Conservation (phyloP, 92 coral and sea anemone genomes). For the Chrysogorgia sp. region DNA sequence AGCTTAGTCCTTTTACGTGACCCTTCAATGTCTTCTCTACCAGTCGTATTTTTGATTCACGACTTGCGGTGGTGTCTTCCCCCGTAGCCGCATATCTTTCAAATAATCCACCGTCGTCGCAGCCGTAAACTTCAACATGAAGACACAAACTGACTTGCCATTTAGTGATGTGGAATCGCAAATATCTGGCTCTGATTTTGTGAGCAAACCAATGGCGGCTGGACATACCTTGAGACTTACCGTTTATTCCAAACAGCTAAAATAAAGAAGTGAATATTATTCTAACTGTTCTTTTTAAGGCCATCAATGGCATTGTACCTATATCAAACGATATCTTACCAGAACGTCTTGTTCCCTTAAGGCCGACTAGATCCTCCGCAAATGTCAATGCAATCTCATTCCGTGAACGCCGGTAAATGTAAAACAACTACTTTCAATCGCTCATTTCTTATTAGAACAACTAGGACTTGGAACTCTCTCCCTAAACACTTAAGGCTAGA, state of each 20-base stretch:
- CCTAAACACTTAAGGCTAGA: no score
- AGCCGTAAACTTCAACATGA: constrained; percentile 56
- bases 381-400: no score
- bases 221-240: neutral
- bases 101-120: constrained; percentile 19
- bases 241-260: constrained; percentile 11
- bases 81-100: neutral
- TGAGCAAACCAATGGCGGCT: constrained; percentile 45
- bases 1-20: neutral
- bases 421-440: no score
- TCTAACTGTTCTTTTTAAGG: no score
- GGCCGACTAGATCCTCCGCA: no score
- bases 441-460: no score
- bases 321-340: no score
- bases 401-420: no score
- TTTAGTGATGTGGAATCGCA: constrained; percentile 27
- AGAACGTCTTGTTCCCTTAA: no score
- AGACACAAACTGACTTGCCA: neutral
- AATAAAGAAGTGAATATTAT: no score
- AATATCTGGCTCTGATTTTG: constrained; percentile 44
- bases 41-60: neutral
- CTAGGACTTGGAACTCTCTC: no score
- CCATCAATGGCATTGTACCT: no score
- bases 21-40: neutral
- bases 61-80: neutral